A percentile compares a stretch with the other conserved stretches of the same genome.
Evolutionary conservation across 2,797 vertebrate species (phyloP).

Genomic region (Champsocephalus gunnari): DNA sequence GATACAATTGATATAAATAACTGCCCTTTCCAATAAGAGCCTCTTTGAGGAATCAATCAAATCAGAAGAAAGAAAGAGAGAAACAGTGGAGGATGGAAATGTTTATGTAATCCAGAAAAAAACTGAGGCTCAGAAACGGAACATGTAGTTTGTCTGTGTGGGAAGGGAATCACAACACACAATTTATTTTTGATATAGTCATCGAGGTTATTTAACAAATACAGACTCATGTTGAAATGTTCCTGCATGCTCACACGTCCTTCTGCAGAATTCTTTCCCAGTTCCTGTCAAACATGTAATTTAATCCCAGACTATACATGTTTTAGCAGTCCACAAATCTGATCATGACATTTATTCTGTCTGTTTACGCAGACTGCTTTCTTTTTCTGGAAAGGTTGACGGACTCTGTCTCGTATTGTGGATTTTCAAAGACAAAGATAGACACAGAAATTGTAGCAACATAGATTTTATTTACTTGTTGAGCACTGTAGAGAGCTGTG

Average conservation of each 20-base stretch:
- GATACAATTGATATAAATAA: conserved; percentile 55
- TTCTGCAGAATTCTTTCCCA: conserved; percentile 76
- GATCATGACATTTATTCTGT: conserved; percentile 45
- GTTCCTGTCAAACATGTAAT: conserved; percentile 81
- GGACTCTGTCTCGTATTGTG: conserved; percentile 1
- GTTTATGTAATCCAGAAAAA: conserved; percentile 20
- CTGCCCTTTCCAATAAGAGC: conserved; percentile 16
- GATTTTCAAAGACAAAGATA: conserved; percentile 33
- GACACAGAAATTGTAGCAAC: conserved; percentile 50
- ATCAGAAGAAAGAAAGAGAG: background rate
- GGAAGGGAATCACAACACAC: background rate
- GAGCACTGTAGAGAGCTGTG: conserved; percentile 73
- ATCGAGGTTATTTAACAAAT: conserved; percentile 9
- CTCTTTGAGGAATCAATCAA: conserved; percentile 6
- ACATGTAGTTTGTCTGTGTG: background rate
- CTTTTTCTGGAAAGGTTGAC: conserved; percentile 22
- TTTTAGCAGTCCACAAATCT: conserved; percentile 49
- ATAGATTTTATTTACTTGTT: conserved; percentile 77
- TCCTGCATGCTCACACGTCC: conserved; percentile 45
- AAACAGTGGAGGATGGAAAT: conserved; percentile 1
- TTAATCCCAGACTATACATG: conserved; percentile 81
- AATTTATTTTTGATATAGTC: conserved; percentile 8
- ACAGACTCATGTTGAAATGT: conserved; percentile 55
- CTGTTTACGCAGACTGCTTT: conserved; percentile 47
- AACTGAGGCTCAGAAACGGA: background rate